Conservation (phyloP, 2,888 invertebrate species). For the Pemphredon lugubris region DNA sequence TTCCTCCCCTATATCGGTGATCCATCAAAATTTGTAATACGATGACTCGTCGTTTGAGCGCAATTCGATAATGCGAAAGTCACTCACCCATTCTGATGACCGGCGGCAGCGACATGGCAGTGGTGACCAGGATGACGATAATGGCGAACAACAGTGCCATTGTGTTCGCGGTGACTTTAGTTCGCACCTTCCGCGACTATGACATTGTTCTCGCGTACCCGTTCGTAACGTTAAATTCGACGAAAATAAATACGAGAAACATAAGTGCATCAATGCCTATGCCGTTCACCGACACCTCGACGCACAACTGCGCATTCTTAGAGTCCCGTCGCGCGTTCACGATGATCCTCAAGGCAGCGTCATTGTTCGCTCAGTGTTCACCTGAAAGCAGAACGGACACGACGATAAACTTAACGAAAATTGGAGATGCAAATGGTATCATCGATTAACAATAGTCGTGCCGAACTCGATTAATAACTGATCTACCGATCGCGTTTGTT, state of each 20-base stretch:
- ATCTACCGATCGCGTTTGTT: too few relatives aligned
- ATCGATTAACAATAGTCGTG: too few relatives aligned
- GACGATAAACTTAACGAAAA: neutral
- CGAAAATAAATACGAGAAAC: conserved; percentile 19
- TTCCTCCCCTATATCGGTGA: too few relatives aligned
- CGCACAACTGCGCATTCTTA: conserved; percentile 62
- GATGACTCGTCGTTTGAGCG: too few relatives aligned
- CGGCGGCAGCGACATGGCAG: conserved; percentile 80
- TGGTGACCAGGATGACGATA: conserved; percentile 79
- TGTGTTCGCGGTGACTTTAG: conserved; percentile 62
- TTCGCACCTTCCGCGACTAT: conserved; percentile 57
- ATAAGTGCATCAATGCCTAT: conserved; percentile 50
- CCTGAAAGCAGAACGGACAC: conserved; percentile 36
- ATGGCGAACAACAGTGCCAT: conserved; percentile 79
- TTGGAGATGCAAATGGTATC: too few relatives aligned
- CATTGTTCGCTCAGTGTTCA: conserved; percentile 25
- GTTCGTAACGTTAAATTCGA: conserved; percentile 34
- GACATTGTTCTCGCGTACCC: conserved; percentile 57
- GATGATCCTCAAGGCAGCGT: conserved; percentile 31
- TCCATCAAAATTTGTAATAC: too few relatives aligned
- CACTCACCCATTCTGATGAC: conserved; percentile 80
- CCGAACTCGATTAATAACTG: too few relatives aligned
- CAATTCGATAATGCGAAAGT: too few relatives aligned
- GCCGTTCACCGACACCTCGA: conserved; percentile 67
- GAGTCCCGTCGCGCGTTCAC: conserved; percentile 13